Percentiles rank a stretch among this genome's conserved stretches.
Conservation (phyloP, 1,140 invertebrate species). For the Drosophila takahashii region DNA sequence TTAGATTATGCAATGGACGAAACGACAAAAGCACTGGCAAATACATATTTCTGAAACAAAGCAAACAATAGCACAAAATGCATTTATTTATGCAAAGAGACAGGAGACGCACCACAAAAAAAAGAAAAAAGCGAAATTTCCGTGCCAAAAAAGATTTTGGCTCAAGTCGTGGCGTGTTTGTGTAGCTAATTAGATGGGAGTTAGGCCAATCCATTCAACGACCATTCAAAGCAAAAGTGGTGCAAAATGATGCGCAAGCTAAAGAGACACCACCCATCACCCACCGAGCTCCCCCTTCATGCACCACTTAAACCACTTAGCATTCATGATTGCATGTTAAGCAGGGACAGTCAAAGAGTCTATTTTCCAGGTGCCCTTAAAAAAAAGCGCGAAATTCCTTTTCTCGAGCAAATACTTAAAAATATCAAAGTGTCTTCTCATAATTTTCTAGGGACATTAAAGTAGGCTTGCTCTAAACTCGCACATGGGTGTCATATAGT, state of each 20-base stretch:
- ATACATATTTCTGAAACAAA: constrained; percentile 53
- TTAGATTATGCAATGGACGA: constrained; percentile 40
- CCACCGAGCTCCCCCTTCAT: constrained; percentile 3
- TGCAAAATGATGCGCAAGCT: constrained; percentile 56
- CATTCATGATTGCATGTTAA: constrained; percentile 57
- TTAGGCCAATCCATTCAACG: constrained; percentile 40
- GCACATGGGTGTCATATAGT: background rate
- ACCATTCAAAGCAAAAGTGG: constrained; percentile 57
- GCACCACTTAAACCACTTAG: constrained; percentile 53
- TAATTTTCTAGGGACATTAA: background rate
- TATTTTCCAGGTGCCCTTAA: constrained; percentile 34
- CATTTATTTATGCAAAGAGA: constrained; percentile 76
- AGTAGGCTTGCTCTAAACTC: background rate
- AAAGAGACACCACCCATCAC: constrained; percentile 2
- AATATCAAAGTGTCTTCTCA: background rate
- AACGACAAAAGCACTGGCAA: constrained; percentile 41
- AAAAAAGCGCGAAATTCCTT: constrained; percentile 26
- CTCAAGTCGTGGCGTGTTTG: constrained; percentile 52
- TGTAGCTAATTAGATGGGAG: constrained; percentile 70
- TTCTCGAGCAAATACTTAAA: background rate
- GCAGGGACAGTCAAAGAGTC: constrained; percentile 12
- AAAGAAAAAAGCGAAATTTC: constrained; percentile 33
- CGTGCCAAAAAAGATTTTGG: constrained; percentile 46
- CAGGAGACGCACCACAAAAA: constrained; percentile 10
- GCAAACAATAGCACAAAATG: constrained; percentile 56